phyloP scores from a whole-genome alignment of 2,888 invertebrate species.

The Phrixothrix hirtus region DNA sequence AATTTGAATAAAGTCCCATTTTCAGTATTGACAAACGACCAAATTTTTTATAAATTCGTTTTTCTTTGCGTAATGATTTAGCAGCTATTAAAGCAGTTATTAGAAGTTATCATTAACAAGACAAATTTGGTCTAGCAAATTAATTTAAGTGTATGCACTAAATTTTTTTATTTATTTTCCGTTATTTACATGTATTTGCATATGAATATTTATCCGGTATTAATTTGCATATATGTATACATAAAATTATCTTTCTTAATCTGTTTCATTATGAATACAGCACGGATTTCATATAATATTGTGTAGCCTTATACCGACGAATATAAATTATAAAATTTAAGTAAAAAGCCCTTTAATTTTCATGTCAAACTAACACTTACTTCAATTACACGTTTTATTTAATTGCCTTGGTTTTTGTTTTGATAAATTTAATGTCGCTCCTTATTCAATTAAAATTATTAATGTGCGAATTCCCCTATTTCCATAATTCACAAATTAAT shows the following conservation, averaged over 20 bases:
- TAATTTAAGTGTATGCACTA: neutral
- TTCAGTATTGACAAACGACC: too few relatives aligned
- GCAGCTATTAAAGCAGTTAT: too few relatives aligned
- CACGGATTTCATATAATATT: conserved; percentile 18
- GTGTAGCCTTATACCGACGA: conserved; percentile 6
- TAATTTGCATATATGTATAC: conserved; percentile 30
- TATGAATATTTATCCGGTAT: conserved; percentile 26
- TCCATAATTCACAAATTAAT: too few relatives aligned
- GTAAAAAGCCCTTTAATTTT: too few relatives aligned
- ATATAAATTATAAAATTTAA: conserved; percentile 6
- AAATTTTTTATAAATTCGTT: neutral
- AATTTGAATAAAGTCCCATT: too few relatives aligned
- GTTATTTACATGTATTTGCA: conserved; percentile 29
- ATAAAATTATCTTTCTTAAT: conserved; percentile 29
- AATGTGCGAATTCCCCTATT: too few relatives aligned
- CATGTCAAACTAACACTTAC: conserved; percentile 40
- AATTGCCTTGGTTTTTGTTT: conserved; percentile 53
- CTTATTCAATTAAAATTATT: too few relatives aligned
- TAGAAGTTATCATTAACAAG: too few relatives aligned
- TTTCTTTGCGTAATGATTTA: neutral
- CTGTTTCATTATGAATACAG: conserved; percentile 20
- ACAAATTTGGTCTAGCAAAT: too few relatives aligned
- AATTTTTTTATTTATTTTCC: conserved; percentile 24
- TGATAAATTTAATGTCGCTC: too few relatives aligned
- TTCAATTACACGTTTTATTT: conserved; percentile 52